phyloP scores from a whole-genome alignment of 2,888 invertebrate genomes.

The Pandemis corylana region DNA sequence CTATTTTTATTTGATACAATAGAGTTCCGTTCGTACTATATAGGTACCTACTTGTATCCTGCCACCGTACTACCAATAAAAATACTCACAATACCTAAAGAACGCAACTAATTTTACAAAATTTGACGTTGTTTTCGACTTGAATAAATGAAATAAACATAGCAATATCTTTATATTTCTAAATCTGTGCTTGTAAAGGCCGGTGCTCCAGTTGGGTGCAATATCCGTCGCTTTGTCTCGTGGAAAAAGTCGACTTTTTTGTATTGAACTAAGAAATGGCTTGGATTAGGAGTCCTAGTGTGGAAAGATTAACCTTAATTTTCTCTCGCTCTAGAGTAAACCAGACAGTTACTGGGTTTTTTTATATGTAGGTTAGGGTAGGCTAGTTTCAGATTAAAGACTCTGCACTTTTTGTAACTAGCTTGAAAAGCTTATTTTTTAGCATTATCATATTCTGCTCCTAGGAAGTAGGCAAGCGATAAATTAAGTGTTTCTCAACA shows the following conservation, averaged over 20 bases:
- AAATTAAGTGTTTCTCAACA: no score
- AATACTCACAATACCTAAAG: no score
- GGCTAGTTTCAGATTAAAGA: no score
- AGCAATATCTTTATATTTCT: slow-evolving; percentile 22
- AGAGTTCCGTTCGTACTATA: no score
- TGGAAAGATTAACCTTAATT: slow-evolving; percentile 7
- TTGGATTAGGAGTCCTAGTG: slow-evolving; percentile 20
- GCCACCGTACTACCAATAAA: no score
- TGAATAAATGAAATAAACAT: not conserved
- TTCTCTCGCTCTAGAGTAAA: not conserved
- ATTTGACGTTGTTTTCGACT: not conserved
- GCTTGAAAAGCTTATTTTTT: no score
- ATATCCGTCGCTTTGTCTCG: slow-evolving; percentile 48
- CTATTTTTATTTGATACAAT: no score
- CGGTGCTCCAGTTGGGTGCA: slow-evolving; percentile 44
- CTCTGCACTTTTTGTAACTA: no score
- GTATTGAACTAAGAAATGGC: slow-evolving; percentile 36
- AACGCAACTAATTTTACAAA: not conserved
- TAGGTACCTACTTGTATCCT: no score
- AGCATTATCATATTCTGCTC: no score
- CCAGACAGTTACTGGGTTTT: not conserved
- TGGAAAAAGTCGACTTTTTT: slow-evolving; percentile 19
- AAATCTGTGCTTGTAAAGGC: slow-evolving; percentile 14
- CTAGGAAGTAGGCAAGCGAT: no score
- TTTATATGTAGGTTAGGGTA: not conserved